Conservation (phyloP, 2,888 invertebrate species). For the Melanophora roralis region DNA sequence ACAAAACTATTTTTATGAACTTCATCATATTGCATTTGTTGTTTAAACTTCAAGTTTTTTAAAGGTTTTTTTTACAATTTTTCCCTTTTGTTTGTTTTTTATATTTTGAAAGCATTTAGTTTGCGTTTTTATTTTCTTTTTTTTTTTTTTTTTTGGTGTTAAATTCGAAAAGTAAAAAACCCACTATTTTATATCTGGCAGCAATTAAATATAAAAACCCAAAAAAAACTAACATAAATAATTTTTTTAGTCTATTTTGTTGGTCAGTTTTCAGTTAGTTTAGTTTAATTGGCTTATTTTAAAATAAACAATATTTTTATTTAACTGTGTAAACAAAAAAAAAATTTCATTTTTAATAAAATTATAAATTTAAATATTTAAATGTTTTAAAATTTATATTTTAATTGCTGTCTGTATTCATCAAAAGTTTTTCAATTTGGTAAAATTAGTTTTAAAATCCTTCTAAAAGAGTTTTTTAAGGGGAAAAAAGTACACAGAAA, state of each 20-base stretch:
- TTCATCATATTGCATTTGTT: slow-evolving; percentile 21
- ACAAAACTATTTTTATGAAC: slow-evolving; percentile 27
- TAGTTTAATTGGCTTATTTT: slow-evolving; percentile 3
- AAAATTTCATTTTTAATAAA: no score
- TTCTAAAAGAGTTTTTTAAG: no score
- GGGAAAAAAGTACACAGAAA: no score
- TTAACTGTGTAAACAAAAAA: not conserved
- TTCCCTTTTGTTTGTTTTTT: not conserved
- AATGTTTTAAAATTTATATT: no score
- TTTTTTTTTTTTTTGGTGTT: not conserved
- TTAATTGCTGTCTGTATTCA: no score
- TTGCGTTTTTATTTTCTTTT: slow-evolving; percentile 3
- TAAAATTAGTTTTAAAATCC: no score
- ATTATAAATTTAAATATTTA: no score
- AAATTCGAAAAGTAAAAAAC: not conserved
- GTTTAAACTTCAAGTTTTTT: not conserved
- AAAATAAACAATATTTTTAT: not conserved
- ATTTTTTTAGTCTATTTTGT: not conserved
- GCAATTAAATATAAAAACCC: no score
- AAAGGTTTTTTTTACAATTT: not conserved
- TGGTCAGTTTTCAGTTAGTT: not conserved
- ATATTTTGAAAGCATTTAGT: slow-evolving; percentile 6
- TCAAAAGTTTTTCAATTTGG: no score
- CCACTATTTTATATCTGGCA: not conserved
- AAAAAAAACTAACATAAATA: not conserved